Evolutionary conservation across 2,888 invertebrate species (phyloP).

Genomic region (Cryptosula pallasiana): DNA sequence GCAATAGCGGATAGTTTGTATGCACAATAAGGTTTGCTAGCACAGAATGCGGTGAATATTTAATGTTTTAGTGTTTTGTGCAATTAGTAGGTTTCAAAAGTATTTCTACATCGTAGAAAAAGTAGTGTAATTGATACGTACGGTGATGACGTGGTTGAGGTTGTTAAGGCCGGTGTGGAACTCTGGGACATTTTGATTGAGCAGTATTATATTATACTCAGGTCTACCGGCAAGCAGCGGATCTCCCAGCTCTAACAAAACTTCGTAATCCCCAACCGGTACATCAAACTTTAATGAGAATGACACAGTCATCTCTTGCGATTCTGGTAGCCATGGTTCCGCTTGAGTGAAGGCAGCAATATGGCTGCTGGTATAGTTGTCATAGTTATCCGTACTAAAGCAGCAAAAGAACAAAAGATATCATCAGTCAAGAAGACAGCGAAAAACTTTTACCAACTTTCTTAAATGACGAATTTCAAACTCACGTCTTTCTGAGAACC

Average conservation of each 20-base stretch:
- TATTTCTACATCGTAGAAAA: no score
- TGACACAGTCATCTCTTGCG: not conserved
- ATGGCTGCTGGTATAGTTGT: slow-evolving; percentile 24
- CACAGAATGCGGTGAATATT: no score
- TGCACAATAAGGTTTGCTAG: no score
- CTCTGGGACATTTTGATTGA: slow-evolving; percentile 28
- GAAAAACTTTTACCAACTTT: no score
- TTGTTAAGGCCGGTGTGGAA: slow-evolving; percentile 29
- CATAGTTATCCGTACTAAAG: not conserved
- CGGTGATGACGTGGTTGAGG: slow-evolving; percentile 28
- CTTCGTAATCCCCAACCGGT: slow-evolving; percentile 16
- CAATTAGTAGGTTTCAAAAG: no score
- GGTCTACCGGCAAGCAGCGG: slow-evolving; percentile 26
- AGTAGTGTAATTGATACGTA: no score
- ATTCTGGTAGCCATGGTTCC: slow-evolving; percentile 29
- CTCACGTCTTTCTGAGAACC: slow-evolving; percentile 8
- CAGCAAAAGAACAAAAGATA: no score
- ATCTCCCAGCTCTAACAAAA: slow-evolving; percentile 27
- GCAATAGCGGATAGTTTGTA: no score
- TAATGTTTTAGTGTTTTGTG: no score
- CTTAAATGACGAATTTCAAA: no score
- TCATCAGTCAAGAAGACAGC: no score
- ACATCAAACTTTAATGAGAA: not conserved
- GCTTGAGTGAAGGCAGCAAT: slow-evolving; percentile 23
- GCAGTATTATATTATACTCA: slow-evolving; percentile 31